These are phyloP conservation scores for Sarcophaga carnaria DNA, from an alignment of 2,888 invertebrate genomes.

Conservation along the genomic window DNA sequence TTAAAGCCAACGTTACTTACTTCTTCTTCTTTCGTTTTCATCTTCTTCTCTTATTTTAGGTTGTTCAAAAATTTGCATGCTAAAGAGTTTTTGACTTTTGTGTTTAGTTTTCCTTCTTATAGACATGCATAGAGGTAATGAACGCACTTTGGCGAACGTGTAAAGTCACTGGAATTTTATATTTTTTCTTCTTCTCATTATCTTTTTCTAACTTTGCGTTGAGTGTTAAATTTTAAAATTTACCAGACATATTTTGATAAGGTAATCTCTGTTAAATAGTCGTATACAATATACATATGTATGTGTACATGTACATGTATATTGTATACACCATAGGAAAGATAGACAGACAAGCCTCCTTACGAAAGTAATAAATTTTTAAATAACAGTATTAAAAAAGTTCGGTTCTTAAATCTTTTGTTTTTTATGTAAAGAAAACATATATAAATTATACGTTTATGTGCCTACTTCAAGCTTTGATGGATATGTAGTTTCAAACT, in stretches of 20 bases:
- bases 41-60: neutral
- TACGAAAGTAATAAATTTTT: neutral
- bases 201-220: neutral
- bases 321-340: neutral
- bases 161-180: slow-evolving; percentile 5
- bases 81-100: slow-evolving; percentile 42
- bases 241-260: slow-evolving; percentile 58
- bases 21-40: neutral
- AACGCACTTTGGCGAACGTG: slow-evolving; percentile 52
- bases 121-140: neutral
- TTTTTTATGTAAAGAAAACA: neutral
- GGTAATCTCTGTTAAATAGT: neutral
- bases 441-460: neutral
- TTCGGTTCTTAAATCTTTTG: slow-evolving; percentile 59
- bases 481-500: too few species aligned
- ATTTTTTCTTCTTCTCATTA: neutral
- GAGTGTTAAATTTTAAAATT: slow-evolving; percentile 52
- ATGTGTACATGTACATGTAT: neutral
- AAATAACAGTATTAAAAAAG: slow-evolving; percentile 6
- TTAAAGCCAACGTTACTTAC: slow-evolving; percentile 25
- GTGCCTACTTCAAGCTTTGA: neutral
- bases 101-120: neutral
- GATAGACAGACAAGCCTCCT: too few species aligned
- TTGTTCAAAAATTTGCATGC: slow-evolving; percentile 30
- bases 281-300: neutral